These are phyloP conservation scores for Phylloscopus trochiloides DNA, from an alignment of 2,113 vertebrate species.

Conservation along the genomic window DNA sequence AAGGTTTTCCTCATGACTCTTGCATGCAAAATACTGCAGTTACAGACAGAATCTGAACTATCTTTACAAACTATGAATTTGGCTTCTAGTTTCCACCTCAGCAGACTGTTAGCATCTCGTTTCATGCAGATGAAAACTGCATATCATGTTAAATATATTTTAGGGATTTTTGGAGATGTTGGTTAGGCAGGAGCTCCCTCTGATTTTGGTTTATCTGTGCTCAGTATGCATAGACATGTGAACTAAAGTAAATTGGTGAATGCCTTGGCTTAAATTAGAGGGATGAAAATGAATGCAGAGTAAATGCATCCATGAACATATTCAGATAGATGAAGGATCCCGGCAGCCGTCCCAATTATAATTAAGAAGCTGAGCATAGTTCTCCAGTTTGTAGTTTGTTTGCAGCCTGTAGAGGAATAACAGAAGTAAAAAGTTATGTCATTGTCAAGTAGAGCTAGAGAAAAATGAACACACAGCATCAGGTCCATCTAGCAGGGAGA, in stretches of 20 bases:
- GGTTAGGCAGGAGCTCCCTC: background rate
- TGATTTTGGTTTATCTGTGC: background rate
- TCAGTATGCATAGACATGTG: fast-evolving
- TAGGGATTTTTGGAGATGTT: background rate
- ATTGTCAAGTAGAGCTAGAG: background rate
- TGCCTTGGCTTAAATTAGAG: background rate
- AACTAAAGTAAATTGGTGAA: background rate
- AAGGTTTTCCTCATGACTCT: background rate
- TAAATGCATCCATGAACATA: background rate
- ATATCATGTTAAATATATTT: background rate
- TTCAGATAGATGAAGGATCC: background rate
- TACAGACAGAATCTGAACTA: background rate
- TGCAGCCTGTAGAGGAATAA: background rate
- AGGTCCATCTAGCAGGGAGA: background rate
- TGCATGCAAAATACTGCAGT: background rate
- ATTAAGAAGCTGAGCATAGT: background rate
- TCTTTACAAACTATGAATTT: background rate
- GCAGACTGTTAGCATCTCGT: background rate
- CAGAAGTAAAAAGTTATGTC: background rate
- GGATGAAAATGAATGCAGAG: background rate
- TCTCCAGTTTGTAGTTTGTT: background rate
- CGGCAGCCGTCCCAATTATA: background rate
- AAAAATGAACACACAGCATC: background rate
- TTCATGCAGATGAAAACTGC: background rate
- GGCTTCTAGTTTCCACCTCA: background rate